These are phyloP conservation scores for Desoria tigrina DNA, from an alignment of 2,888 invertebrate genomes.

Conservation along the genomic window DNA sequence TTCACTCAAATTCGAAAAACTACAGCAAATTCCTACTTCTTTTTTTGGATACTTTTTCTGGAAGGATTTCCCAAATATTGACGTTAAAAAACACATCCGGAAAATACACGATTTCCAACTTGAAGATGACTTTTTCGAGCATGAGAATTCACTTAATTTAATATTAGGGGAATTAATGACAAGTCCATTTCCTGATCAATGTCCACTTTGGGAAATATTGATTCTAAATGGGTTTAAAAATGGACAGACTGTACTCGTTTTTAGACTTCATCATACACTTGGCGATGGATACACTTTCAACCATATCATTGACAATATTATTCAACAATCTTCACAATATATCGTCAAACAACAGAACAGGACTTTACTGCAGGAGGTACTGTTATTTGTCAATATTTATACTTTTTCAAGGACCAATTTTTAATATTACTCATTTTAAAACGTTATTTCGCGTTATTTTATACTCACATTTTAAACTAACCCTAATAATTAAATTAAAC, in stretches of 20 bases:
- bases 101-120: conserved; percentile 32
- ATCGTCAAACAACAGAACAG: conserved; percentile 33
- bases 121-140: conserved; percentile 27
- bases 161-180: conserved; percentile 42
- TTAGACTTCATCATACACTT: conserved; percentile 49
- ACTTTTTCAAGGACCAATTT: too few relatives aligned
- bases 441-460: too few relatives aligned
- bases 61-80: conserved; percentile 30
- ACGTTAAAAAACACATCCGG: conserved; percentile 31
- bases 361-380: not conserved
- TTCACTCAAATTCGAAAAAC: conserved; percentile 30
- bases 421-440: too few relatives aligned
- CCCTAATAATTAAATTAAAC: too few relatives aligned
- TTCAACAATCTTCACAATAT: conserved; percentile 40
- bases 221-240: conserved; percentile 32
- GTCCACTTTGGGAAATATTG: conserved; percentile 41
- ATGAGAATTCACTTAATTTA: conserved; percentile 36
- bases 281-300: conserved; percentile 52
- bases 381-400: too few relatives aligned
- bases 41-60: conserved; percentile 49
- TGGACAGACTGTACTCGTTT: conserved; percentile 36
- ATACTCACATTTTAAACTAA: too few relatives aligned
- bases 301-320: conserved; percentile 47
- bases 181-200: conserved; percentile 31
- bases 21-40: conserved; percentile 34